A percentile compares a stretch with the other conserved stretches of the same genome.
Conservation (phyloP, 1,140 invertebrate species). For the Mercenaria mercenaria region DNA sequence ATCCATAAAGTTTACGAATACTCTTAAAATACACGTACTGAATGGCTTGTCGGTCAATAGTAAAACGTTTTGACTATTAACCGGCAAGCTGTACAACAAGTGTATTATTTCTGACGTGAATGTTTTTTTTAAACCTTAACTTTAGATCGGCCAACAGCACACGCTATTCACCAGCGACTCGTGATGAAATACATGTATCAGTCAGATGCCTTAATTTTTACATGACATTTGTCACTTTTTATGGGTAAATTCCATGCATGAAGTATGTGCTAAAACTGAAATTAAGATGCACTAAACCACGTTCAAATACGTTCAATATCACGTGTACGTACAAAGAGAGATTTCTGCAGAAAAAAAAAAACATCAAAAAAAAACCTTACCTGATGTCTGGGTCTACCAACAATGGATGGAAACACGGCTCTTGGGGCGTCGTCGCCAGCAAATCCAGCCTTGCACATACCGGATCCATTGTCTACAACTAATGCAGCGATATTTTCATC, state of each 20-base stretch:
- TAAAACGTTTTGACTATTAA: no score
- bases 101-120: no score
- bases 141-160: no score
- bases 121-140: no score
- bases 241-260: conserved; percentile 97
- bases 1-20: no score
- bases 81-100: no score
- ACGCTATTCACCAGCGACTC: no score
- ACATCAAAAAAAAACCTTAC: neutral
- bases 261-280: no score
- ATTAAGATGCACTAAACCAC: neutral
- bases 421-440: conserved; percentile 95
- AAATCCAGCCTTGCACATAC: conserved; percentile 97
- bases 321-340: conserved; percentile 85
- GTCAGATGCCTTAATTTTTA: conserved; percentile 94
- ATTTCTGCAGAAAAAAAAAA: neutral
- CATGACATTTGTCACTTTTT: conserved; percentile 98
- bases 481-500: conserved; percentile 94
- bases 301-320: conserved; percentile 86
- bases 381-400: conserved; percentile 92
- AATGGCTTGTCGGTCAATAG: no score
- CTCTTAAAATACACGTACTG: no score
- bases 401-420: conserved; percentile 95
- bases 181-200: no score
- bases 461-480: conserved; percentile 95